phyloP scores from a whole-genome alignment of 2,888 invertebrate genomes.

The Hirtodrosophila duncani region DNA sequence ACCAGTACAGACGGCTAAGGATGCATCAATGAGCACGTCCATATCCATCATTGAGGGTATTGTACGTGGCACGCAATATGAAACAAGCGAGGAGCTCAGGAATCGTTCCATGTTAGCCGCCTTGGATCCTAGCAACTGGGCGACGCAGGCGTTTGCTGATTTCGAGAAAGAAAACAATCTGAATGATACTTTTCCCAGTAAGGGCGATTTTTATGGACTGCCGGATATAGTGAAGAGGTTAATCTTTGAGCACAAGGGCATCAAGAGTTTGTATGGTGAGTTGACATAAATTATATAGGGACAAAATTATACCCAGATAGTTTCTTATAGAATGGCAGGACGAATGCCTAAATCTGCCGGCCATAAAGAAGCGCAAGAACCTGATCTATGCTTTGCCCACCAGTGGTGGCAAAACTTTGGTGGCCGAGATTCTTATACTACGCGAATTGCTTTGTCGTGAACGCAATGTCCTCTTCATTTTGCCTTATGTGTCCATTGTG shows the following conservation, averaged over 20 bases:
- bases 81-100: slow-evolving; percentile 60
- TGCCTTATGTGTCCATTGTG: slow-evolving; percentile 97
- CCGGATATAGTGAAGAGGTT: slow-evolving; percentile 85
- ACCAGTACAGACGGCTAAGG: not conserved
- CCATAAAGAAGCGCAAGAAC: slow-evolving; percentile 86
- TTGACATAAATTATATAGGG: not conserved
- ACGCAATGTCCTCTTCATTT: slow-evolving; percentile 90
- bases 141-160: slow-evolving; percentile 67
- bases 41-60: slow-evolving; percentile 38
- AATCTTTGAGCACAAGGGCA: slow-evolving; percentile 87
- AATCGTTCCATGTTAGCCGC: slow-evolving; percentile 47
- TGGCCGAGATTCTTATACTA: slow-evolving; percentile 96
- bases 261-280: slow-evolving; percentile 89
- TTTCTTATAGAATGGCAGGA: slow-evolving; percentile 91
- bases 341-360: slow-evolving; percentile 90
- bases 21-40: slow-evolving; percentile 26
- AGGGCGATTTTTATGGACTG: slow-evolving; percentile 87
- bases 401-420: slow-evolving; percentile 97
- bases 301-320: not conserved
- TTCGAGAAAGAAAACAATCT: slow-evolving; percentile 23
- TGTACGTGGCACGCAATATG: slow-evolving; percentile 74
- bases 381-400: slow-evolving; percentile 96
- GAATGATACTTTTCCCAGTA: slow-evolving; percentile 56
- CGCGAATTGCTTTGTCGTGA: slow-evolving; percentile 88
- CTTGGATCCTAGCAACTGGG: slow-evolving; percentile 70